phyloP scores from a whole-genome alignment of 2,113 vertebrate species.

The Recurvirostra avosetta region DNA sequence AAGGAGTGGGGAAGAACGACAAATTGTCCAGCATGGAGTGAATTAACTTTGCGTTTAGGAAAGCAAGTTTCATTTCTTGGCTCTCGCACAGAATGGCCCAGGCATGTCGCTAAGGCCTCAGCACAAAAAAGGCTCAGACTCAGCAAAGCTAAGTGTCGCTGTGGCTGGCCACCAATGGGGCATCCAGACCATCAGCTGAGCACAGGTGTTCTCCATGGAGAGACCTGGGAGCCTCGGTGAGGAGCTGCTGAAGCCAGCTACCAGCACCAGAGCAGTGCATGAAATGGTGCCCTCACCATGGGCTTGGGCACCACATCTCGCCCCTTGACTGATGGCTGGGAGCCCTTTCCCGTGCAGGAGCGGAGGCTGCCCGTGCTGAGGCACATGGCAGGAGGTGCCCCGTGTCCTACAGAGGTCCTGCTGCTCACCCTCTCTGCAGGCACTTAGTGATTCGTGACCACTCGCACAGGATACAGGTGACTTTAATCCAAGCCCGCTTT shows the following conservation, averaged over 20 bases:
- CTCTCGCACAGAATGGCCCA: background rate
- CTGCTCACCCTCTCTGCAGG: background rate
- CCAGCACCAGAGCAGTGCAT: background rate
- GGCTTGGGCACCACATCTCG: background rate
- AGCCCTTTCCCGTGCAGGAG: background rate
- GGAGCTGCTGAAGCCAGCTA: background rate
- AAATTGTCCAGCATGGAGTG: background rate
- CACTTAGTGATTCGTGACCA: background rate
- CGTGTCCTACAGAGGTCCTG: rapidly evolving
- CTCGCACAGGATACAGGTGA: background rate
- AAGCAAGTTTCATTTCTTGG: background rate
- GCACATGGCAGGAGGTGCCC: background rate
- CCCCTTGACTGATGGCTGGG: background rate
- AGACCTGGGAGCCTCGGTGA: background rate
- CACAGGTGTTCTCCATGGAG: background rate
- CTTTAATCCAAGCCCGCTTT: background rate
- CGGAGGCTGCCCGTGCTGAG: rapidly evolving
- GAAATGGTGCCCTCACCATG: background rate
- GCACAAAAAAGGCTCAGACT: background rate
- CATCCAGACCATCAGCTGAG: background rate
- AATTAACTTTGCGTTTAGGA: background rate
- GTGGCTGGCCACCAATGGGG: background rate
- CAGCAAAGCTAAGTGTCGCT: background rate
- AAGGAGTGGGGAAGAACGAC: background rate
- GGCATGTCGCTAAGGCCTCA: background rate